Evolutionary conservation across 1,140 invertebrate genomes (phyloP), one percentile per base, ranked within the genome.

Genomic region (Brachystomella parvula): DNA sequence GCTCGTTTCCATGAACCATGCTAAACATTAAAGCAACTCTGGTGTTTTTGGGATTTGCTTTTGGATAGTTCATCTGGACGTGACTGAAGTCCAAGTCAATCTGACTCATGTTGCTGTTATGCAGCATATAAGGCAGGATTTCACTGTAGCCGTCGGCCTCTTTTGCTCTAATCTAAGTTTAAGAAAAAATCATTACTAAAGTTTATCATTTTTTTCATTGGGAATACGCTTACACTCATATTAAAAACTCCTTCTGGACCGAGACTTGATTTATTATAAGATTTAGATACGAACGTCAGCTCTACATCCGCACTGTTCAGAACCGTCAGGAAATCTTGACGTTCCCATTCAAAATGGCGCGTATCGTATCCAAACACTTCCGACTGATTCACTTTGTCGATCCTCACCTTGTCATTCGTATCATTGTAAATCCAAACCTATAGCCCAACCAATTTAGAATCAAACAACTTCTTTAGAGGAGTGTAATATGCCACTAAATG

Each of bases 371-470:
- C 59, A n/a, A 26, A 15, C 3, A 71, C 67, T 30, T 47, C 2
- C 21, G 39, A 65, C 33, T 73, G 67, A 64, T 73, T 67, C 3
- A 65, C 67, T 44, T 58, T 35, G 28, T 71, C 57, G n/a, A 73
- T 57, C 21, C 32, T 19, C 19, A 61, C 64, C 0, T 32, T 64
- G 33, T 73, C 69, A 0, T 66, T 32, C 3, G 30, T 19, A 61
- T 73, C 72, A 35, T 67, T 35, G 31, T 53, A 71, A 2, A 68
- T 66, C 72, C 72, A 73, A 0, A 70, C 57, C 70, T 72, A 57
- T 2, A 47, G 57, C 6, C 57, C 1, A 32, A 33, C 24, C 12
- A 53, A 24, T 19, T 57, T 28, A 30, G 21, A 24, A 61, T 19
- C 9, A 26, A 28, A 28, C 21, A 60, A 39, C 3, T 24, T 35